Evolutionary conservation across 2,888 invertebrate species (phyloP), one percentile per base, ranked within the genome.

Genomic region (Poecilus cupreus): DNA sequence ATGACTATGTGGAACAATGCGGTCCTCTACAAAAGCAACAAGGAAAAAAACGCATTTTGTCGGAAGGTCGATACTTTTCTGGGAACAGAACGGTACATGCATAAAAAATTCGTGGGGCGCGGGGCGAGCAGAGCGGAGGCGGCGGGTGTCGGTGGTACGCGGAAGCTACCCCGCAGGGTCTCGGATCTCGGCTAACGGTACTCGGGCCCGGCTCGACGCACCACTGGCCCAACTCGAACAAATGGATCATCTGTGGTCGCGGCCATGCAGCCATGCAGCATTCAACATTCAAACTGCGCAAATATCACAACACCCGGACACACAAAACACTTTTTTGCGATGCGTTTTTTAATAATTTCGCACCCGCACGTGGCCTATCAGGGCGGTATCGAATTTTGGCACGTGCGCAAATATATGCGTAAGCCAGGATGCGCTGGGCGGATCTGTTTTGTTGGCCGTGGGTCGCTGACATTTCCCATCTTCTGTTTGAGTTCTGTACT

Each of bases 81-180:
- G 20, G 22, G 80, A 80, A 80, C 80, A n/a, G 13, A 80, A 80
- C 80, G 80, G 80, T 80, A 79, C 70, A 49, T 76, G 75, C 57
- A 78, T 78, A 78, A 78, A 78, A 78, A 78, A 78, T 64, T 3
- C 13, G 8, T 18, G 20, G 37, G 54, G 76, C 37, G 54, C 13
- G 76, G 51, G 76, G 54, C 76, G n/a, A n/a, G n/a, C n/a, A n/a
- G 32, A 11, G 72, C 22, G 13, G 16, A 16, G 57, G 13, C 26
- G 54, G 68, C 18, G n/a, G 60, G 60, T 13, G 26, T 22, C 4
- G 26, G 60, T 78, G 46, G 22, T 39, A 80, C 72, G 80, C 80
- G 80, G 80, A 80, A 80, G 80, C 72, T 80, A 80, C 80, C 80
- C 80, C 68, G 72, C 68, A 51, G 80, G 72, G 80, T 26, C 24